Conservation (phyloP, 2,797 vertebrate genomes). For the Tiaroga cobitis region DNA sequence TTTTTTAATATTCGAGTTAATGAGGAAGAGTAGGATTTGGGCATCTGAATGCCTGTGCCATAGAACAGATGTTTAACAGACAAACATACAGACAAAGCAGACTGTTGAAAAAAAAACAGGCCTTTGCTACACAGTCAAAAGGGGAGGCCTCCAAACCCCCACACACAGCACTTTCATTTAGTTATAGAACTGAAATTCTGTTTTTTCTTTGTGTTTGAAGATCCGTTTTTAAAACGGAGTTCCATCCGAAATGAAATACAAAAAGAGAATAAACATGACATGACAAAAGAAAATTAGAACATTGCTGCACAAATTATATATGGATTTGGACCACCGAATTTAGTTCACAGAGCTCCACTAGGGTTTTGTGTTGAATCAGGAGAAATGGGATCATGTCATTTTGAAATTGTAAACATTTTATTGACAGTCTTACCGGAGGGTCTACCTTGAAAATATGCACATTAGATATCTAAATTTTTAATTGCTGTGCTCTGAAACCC, state of each 20-base stretch:
- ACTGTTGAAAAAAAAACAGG: not conserved
- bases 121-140: constrained; percentile 18
- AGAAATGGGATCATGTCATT: not conserved
- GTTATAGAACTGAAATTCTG: not conserved
- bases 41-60: constrained; percentile 11
- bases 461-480: not conserved
- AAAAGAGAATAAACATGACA: constrained; percentile 16
- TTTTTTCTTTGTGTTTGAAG: constrained; percentile 6
- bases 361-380: constrained; percentile 1
- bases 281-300: not conserved
- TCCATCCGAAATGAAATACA: not conserved
- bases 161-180: not conserved
- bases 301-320: not conserved
- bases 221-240: not conserved
- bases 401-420: not conserved
- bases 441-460: not conserved
- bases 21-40: constrained; percentile 30
- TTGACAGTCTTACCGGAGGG: not conserved
- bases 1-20: too few species aligned
- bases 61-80: constrained; percentile 4
- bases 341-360: not conserved
- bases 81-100: constrained; percentile 3
- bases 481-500: not conserved
- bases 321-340: constrained; percentile 23
- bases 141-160: not conserved